A percentile compares a stretch with the other conserved stretches of the same genome.
Evolutionary conservation across 2,888 invertebrate genomes (phyloP).

Genomic region (Eremobia ochroleuca): DNA sequence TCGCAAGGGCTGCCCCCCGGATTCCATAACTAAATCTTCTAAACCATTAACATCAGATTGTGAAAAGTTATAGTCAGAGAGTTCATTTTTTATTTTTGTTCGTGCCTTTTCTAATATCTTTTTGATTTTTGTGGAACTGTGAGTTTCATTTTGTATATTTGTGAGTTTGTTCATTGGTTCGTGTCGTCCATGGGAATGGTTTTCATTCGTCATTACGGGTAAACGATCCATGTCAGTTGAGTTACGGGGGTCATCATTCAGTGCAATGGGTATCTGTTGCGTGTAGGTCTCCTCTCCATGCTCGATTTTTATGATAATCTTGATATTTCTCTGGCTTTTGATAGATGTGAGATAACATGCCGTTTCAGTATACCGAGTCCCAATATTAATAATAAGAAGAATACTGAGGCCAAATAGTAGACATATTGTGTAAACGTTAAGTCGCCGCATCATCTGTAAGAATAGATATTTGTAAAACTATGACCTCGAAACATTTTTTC

Average conservation of each 20-base stretch:
- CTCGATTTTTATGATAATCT: slow-evolving; percentile 91
- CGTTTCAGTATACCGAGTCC: slow-evolving; percentile 88
- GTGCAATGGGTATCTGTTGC: slow-evolving; percentile 72
- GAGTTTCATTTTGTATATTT: background rate
- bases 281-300: slow-evolving; percentile 78
- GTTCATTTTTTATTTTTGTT: slow-evolving; percentile 81
- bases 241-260: slow-evolving; percentile 76
- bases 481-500: background rate
- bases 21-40: slow-evolving; percentile 93
- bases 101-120: slow-evolving; percentile 83
- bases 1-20: slow-evolving; percentile 93
- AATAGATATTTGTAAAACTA: background rate
- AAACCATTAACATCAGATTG: slow-evolving; percentile 88
- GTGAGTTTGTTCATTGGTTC: background rate
- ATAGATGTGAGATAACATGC: slow-evolving; percentile 81
- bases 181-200: background rate
- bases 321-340: slow-evolving; percentile 83
- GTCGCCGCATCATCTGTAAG: slow-evolving; percentile 44
- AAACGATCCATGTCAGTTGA: background rate
- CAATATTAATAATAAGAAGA: slow-evolving; percentile 88
- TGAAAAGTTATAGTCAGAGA: slow-evolving; percentile 83
- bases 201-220: background rate
- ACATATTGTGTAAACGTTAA: slow-evolving; percentile 33
- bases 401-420: slow-evolving; percentile 86
- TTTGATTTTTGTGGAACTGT: slow-evolving; percentile 72